Evolutionary conservation across 1,140 invertebrate species (phyloP), one percentile per base, ranked within the genome.

Genomic region (Trichomalopsis sarcophagae): DNA sequence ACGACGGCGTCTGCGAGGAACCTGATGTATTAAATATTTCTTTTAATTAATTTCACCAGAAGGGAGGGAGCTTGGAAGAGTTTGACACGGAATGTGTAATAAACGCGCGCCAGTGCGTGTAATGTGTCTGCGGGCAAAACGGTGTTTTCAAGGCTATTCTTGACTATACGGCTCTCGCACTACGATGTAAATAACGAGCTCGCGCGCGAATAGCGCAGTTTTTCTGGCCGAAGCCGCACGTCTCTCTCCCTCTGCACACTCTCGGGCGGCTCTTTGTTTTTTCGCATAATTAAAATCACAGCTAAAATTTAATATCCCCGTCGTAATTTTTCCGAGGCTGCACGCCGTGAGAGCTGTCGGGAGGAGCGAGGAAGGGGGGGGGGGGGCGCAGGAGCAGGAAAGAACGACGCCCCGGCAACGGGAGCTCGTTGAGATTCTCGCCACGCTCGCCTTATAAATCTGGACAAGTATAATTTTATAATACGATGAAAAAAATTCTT

Each of bases 271-370:
- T 66, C n/a, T 81, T 85, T 85, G 50, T 85, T 74, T 81, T 90
- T 88, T 74, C 55, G 55, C 88, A 88, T 90, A 92, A 91, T 91
- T 91, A 92, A 91, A 92, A 89, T 90, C 87, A 86, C 86, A 89
- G 88, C 89, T 89, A 89, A 91, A 91, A 92, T 92, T 90, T 91
- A 92, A 91, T 91, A 90, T 89, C 86, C 62, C 73, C 87, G 86
- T 88, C 87, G 88, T 89, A 90, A 92, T 89, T 91, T 91, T 90
- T 88, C 86, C 77, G n/a, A 62, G 66, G n/a, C 74, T 17, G 50
- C 55, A n/a, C 55, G 17, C 79, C 23, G 13, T 23, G 7, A n/a
- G 17, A 62, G 17, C 55, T 62, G 55, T 62, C 55, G 55, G 17
- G 80, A 71, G 13, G 68, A 71, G 68, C 30, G 69, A 13, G 69